These are phyloP conservation scores for Sciurus niger DNA, from an alignment of 2,113 vertebrate genomes.

Conservation along the genomic window DNA sequence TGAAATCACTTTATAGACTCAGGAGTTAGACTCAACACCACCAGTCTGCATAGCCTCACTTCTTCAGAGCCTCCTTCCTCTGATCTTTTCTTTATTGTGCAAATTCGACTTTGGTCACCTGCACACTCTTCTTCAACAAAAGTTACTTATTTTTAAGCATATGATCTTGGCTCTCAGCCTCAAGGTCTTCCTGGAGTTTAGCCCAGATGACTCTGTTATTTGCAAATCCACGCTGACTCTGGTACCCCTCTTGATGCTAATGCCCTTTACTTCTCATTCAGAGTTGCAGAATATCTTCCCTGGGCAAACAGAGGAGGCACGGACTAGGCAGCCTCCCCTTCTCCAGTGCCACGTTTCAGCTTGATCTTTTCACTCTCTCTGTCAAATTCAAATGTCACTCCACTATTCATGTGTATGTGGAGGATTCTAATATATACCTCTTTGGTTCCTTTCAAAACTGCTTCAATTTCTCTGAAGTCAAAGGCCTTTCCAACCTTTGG, in stretches of 20 bases:
- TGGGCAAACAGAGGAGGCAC: slow-evolving; percentile 74
- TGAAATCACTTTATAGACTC: slow-evolving; percentile 54
- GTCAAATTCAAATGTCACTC: slow-evolving; percentile 86
- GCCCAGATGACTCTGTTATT: slow-evolving; percentile 73
- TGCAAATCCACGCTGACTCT: slow-evolving; percentile 80
- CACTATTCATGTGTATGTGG: slow-evolving; percentile 78
- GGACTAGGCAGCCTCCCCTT: slow-evolving; percentile 43
- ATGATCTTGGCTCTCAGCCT: slow-evolving; percentile 72
- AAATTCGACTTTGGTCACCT: slow-evolving; percentile 72
- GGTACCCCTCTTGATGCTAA: slow-evolving; percentile 69
- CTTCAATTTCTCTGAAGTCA: slow-evolving; percentile 82
- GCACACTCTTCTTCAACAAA: slow-evolving; percentile 58
- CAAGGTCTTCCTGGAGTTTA: slow-evolving; percentile 77
- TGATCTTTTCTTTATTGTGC: slow-evolving; percentile 76
- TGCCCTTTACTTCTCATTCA: slow-evolving; percentile 83
- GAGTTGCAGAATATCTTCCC: slow-evolving; percentile 77
- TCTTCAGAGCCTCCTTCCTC: slow-evolving; percentile 35
- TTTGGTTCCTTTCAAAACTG: slow-evolving; percentile 79
- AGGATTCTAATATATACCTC: slow-evolving; percentile 77
- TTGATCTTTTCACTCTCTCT: slow-evolving; percentile 84
- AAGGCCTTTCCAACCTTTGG: slow-evolving; percentile 79
- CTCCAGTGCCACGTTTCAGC: slow-evolving; percentile 75
- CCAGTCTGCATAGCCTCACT: slow-evolving; percentile 8
- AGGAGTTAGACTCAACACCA: slow-evolving; percentile 23
- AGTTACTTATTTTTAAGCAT: slow-evolving; percentile 71